Conservation (phyloP, 1,140 invertebrate genomes). For the Drosophila kikkawai region DNA sequence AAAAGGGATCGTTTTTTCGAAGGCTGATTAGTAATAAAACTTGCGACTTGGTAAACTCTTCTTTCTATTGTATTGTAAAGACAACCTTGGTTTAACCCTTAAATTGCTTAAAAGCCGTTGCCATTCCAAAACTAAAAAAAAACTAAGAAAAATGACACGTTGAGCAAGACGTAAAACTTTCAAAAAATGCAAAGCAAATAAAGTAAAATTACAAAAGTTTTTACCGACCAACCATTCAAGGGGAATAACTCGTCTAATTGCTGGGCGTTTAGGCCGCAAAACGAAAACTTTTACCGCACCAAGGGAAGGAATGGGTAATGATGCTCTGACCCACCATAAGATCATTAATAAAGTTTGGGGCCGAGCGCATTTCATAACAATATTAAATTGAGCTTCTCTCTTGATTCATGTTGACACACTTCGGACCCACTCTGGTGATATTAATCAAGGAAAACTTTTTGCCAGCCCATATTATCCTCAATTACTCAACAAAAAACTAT, state of each 20-base stretch:
- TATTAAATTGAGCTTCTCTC: conserved; percentile 7
- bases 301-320: conserved; percentile 9
- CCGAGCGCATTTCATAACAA: background rate
- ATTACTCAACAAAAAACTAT: conserved; percentile 43
- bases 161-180: conserved; percentile 24
- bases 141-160: background rate
- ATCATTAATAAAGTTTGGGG: conserved; percentile 46
- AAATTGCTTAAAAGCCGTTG: conserved; percentile 13
- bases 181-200: conserved; percentile 39
- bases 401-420: conserved; percentile 56
- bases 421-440: conserved; percentile 14
- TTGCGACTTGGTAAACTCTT: background rate
- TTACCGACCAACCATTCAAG: conserved; percentile 1
- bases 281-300: conserved; percentile 27
- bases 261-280: conserved; percentile 44
- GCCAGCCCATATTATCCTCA: conserved; percentile 22
- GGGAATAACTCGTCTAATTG: conserved; percentile 47
- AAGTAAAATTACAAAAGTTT: conserved; percentile 35
- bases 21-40: no score
- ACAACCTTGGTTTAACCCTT: background rate
- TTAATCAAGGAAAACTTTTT: conserved; percentile 26
- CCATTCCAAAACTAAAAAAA: conserved; percentile 7
- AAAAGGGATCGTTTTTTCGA: background rate
- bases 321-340: conserved; percentile 20
- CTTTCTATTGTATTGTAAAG: background rate